Base-by-base conservation (phyloP, 1,140 invertebrate genomes). In the Antheraea mylitta region DNA sequence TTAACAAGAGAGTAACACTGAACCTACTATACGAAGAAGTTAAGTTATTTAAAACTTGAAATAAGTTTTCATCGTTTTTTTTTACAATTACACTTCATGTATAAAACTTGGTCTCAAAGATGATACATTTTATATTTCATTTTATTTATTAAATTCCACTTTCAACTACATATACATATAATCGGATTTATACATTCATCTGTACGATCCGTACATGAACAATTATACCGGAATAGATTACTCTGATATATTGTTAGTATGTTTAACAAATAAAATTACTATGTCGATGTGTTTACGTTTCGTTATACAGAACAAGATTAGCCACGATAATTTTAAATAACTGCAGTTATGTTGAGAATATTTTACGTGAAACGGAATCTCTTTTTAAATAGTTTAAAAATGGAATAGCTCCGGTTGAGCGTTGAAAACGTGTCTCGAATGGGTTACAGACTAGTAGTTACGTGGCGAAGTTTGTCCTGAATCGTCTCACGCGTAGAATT, bases 401-500 rank as follows among this genome's bases (percentile, higher is more conserved):
- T 53, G 45, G 45, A 53, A 53, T 53, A 53, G 16, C 18, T 61
- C 30, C 62, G 48, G 65, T 48, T 30, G 59, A 30, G 11, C 59
- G 59, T 30, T 61, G 67, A 58, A 42, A 42, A 38, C 36, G 19
- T 73, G 67, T 77, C 61, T 48, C 58, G 64, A 36, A 59, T 22
- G 64, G 64, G 62, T 58, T 18, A 72, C 69, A 72, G 75, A 73
- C 76, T 88, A 89, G 72, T 87, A 85, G 76, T 83, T 79, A 81
- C 86, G 89, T 88, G 90, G 90, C 87, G 82, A 83, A 73, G 82
- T 80, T 86, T 91, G 83, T 84, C 89, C 91, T 74, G 86, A 78
- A 77, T 93, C 89, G 88, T 94, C 94, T 98, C 96, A 99, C 94
- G 98, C 98, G 92, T 98, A 99, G 92, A 98, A 98, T 87, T 99